These are phyloP conservation scores for Cosmopolites sordidus DNA, from an alignment of 2,888 invertebrate species.

Conservation along the genomic window DNA sequence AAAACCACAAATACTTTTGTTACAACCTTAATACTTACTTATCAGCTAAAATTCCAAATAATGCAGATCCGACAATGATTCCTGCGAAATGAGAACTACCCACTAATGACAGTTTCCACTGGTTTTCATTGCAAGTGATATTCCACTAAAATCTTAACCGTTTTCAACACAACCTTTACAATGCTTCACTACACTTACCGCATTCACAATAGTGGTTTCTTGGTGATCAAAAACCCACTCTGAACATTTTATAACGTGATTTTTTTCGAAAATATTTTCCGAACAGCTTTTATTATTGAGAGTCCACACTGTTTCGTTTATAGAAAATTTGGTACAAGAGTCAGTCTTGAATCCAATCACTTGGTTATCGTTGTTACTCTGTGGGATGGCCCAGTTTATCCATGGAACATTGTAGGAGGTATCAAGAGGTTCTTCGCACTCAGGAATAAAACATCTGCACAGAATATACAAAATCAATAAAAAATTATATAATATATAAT, in stretches of 20 bases:
- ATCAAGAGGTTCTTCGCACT: slow-evolving; percentile 50
- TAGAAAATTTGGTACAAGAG: slow-evolving; percentile 41
- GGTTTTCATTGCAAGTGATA: slow-evolving; percentile 57
- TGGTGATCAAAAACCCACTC: slow-evolving; percentile 53
- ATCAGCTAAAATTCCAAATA: slow-evolving; percentile 59
- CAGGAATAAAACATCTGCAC: slow-evolving; percentile 52
- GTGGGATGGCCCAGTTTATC: slow-evolving; percentile 53
- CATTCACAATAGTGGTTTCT: slow-evolving; percentile 56
- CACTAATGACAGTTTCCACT: slow-evolving; percentile 58
- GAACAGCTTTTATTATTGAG: slow-evolving; percentile 39
- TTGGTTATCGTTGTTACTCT: slow-evolving; percentile 27
- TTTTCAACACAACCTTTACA: too few relatives aligned
- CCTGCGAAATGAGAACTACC: slow-evolving; percentile 62
- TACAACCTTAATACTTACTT: too few relatives aligned
- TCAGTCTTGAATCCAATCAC: slow-evolving; percentile 40
- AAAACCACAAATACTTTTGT: too few relatives aligned
- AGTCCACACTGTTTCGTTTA: slow-evolving; percentile 30
- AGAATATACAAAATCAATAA: too few relatives aligned
- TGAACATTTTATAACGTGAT: slow-evolving; percentile 46
- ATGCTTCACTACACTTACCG: too few relatives aligned
- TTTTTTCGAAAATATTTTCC: slow-evolving; percentile 42
- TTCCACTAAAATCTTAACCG: slow-evolving; percentile 50
- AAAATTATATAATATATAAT: too few relatives aligned
- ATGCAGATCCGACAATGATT: slow-evolving; percentile 57
- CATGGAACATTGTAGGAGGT: slow-evolving; percentile 47